These are phyloP conservation scores for Heptranchias perlo DNA, from an alignment of 2,113 vertebrate genomes.

Conservation along the genomic window DNA sequence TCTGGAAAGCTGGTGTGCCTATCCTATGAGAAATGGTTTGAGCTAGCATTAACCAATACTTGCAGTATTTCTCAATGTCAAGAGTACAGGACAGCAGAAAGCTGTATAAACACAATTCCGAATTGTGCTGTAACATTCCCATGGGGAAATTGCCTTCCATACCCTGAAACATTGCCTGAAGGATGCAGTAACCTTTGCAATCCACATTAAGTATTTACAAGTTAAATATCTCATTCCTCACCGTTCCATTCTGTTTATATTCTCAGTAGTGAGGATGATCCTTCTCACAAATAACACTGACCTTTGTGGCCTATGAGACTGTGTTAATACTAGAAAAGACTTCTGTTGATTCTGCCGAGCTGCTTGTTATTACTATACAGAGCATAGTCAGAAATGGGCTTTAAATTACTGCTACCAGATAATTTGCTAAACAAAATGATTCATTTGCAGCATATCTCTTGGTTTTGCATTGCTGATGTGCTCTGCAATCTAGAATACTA, in stretches of 20 bases:
- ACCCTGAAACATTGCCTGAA: not conserved
- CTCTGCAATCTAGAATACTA: not conserved
- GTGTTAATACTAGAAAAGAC: not conserved
- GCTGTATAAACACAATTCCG: not conserved
- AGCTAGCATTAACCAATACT: not conserved
- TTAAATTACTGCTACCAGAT: not conserved
- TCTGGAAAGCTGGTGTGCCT: not conserved
- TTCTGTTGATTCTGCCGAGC: not conserved
- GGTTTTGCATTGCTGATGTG: not conserved
- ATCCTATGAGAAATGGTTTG: not conserved
- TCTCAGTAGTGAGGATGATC: not conserved
- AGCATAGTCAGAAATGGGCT: not conserved
- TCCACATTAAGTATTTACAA: not conserved
- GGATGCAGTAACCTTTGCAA: not conserved
- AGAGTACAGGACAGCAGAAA: not conserved
- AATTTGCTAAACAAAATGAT: not conserved
- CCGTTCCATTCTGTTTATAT: not conserved
- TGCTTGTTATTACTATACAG: not conserved
- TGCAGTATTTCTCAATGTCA: not conserved
- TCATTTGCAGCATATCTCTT: not conserved
- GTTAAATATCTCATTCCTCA: not conserved
- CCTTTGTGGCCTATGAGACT: not conserved
- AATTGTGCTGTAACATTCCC: constrained; percentile 11
- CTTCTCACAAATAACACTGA: not conserved
- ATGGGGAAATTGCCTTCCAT: not conserved